These are phyloP conservation scores for Phyllotreta striolata DNA, from an alignment of 2,888 invertebrate genomes.

Conservation along the genomic window DNA sequence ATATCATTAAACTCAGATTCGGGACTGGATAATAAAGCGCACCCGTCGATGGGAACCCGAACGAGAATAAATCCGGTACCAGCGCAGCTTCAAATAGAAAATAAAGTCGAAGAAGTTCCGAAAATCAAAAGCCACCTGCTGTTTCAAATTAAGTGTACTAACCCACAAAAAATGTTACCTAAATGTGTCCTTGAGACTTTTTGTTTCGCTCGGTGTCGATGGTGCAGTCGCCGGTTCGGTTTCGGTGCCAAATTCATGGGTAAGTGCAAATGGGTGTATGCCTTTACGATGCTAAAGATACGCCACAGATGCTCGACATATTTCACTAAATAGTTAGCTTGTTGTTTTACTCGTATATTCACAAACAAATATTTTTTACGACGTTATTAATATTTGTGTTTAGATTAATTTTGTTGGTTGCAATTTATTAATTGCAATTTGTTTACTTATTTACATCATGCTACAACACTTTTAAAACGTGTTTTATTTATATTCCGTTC, in stretches of 20 bases:
- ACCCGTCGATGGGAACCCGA: background rate
- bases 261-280: constrained; percentile 39
- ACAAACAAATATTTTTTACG: background rate
- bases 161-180: constrained; percentile 49
- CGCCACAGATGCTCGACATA: constrained; percentile 21
- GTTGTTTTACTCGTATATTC: background rate
- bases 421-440: too few species aligned
- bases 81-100: constrained; percentile 24
- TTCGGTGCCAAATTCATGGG: constrained; percentile 37
- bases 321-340: constrained; percentile 1
- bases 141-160: constrained; percentile 47
- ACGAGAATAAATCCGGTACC: constrained; percentile 22
- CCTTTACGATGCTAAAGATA: constrained; percentile 2
- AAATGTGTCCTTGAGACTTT: constrained; percentile 48
- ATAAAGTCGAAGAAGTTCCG: constrained; percentile 21
- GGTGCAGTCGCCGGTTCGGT: constrained; percentile 6
- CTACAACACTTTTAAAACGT: too few species aligned
- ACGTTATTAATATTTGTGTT: too few species aligned
- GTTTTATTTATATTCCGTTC: too few species aligned
- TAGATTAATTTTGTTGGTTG: too few species aligned
- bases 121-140: constrained; percentile 47
- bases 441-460: too few species aligned
- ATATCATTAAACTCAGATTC: constrained; percentile 24
- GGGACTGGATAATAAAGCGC: constrained; percentile 22
- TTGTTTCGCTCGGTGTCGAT: constrained; percentile 37